Evolutionary conservation across 2,888 invertebrate species (phyloP).

Genomic region (Catocala sponsa): DNA sequence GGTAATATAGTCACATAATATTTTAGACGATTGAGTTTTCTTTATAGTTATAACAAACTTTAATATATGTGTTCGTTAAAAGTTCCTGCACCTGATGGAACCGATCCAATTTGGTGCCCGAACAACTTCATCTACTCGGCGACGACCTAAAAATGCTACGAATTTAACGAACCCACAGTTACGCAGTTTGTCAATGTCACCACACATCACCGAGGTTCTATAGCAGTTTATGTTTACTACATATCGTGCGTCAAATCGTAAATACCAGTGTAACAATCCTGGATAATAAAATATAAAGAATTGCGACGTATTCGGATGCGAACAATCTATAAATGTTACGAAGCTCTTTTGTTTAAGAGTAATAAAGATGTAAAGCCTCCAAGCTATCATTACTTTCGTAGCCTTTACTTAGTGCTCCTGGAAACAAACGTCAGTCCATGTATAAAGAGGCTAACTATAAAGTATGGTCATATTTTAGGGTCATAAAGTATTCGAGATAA

Average conservation of each 20-base stretch:
- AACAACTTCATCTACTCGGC: constrained; percentile 5
- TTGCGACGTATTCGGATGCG: constrained; percentile 8
- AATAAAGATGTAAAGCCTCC: constrained; percentile 8
- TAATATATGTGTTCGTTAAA: constrained; percentile 21
- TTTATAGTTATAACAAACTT: not conserved
- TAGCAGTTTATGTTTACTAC: constrained; percentile 21
- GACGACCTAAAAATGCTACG: constrained; percentile 26
- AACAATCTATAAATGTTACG: constrained; percentile 13
- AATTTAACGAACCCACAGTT: constrained; percentile 24
- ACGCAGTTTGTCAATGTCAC: constrained; percentile 41
- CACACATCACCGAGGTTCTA: constrained; percentile 29
- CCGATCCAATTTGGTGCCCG: constrained; percentile 23
- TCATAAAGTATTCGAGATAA: no score
- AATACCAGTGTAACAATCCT: constrained; percentile 17
- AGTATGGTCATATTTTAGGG: no score
- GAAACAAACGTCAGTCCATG: no score
- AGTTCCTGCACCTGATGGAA: constrained; percentile 21
- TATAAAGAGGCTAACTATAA: no score
- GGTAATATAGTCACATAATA: no score
- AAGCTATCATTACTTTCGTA: no score
- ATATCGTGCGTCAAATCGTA: constrained; percentile 28
- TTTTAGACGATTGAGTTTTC: no score
- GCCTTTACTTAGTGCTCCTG: no score
- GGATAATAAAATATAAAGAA: constrained; percentile 14
- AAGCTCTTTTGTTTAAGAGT: constrained; percentile 17